phyloP scores from a whole-genome alignment of 1,140 invertebrate species.

The Ooceraea biroi region DNA sequence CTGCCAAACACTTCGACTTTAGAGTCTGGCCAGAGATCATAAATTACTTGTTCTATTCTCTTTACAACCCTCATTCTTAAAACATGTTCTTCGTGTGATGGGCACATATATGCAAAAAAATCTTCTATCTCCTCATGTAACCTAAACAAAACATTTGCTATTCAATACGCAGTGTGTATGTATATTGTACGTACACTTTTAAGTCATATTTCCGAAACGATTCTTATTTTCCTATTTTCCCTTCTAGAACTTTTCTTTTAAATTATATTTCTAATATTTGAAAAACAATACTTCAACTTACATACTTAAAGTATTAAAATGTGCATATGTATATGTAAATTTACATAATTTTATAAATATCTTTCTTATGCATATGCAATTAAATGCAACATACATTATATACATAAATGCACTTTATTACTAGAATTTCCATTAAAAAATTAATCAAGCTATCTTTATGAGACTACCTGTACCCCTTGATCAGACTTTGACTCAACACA shows the following conservation, averaged over 20 bases:
- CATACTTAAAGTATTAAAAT: too few relatives aligned
- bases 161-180: background rate
- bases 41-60: slow-evolving; percentile 94
- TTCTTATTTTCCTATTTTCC: too few relatives aligned
- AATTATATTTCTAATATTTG: background rate
- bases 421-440: background rate
- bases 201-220: background rate
- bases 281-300: background rate
- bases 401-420: background rate
- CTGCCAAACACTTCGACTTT: slow-evolving; percentile 98
- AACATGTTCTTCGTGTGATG: slow-evolving; percentile 94
- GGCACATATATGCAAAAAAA: slow-evolving; percentile 97
- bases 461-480: background rate
- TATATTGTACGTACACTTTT: background rate
- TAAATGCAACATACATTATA: too few relatives aligned
- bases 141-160: slow-evolving; percentile 84
- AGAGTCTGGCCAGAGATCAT: slow-evolving; percentile 95
- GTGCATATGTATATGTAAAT: too few relatives aligned
- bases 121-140: slow-evolving; percentile 99
- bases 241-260: background rate
- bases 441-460: background rate
- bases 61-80: slow-evolving; percentile 95
- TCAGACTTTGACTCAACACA: background rate
- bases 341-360: too few relatives aligned
- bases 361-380: too few relatives aligned